Conservation (phyloP, 2,113 vertebrate species). For the Rissa tridactyla region DNA sequence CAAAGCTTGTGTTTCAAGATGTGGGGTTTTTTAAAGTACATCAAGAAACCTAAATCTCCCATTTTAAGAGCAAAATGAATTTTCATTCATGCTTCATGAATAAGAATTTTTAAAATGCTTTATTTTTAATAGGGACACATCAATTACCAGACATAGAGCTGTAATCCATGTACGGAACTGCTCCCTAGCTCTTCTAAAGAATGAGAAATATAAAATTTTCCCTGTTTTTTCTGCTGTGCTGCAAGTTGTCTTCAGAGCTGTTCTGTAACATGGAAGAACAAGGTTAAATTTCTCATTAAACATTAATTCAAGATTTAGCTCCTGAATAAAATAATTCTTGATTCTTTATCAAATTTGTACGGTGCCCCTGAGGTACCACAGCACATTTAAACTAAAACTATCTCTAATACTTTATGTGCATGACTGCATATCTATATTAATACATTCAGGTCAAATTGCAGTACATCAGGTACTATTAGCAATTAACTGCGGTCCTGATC, state of each 20-base stretch:
- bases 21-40: fast-evolving
- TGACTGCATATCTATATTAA: neutral
- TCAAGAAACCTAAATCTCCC: neutral
- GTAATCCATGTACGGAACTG: neutral
- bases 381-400: conserved; percentile 2
- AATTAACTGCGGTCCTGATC: neutral
- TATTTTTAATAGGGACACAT: neutral
- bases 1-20: neutral
- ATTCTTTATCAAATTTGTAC: neutral
- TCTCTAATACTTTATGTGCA: neutral
- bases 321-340: conserved; percentile 27
- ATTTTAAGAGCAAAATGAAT: neutral
- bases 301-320: conserved; percentile 17
- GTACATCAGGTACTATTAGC: neutral
- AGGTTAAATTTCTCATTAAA: conserved; percentile 48
- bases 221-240: neutral
- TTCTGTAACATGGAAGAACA: neutral
- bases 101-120: neutral
- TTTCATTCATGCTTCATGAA: neutral
- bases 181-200: neutral
- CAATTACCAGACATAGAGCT: neutral
- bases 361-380: neutral
- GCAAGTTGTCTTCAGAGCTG: neutral
- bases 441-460: neutral
- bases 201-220: neutral